A percentile compares a stretch with the other conserved stretches of the same genome.
Evolutionary conservation across 2,797 vertebrate genomes (phyloP).

Genomic region (Cyclura pinguis): DNA sequence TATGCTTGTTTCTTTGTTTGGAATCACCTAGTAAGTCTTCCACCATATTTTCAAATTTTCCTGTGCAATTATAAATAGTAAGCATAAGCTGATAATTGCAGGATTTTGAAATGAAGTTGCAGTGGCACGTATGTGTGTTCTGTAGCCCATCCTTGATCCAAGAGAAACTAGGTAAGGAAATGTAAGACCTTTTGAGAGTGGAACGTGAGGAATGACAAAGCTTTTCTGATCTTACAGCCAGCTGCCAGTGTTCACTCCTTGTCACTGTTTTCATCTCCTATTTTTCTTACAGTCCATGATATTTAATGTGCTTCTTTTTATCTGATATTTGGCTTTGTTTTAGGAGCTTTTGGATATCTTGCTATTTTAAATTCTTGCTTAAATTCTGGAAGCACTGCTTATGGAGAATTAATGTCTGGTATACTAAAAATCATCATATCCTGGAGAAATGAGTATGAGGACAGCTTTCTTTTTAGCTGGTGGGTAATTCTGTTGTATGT

Average conservation of each 20-base stretch:
- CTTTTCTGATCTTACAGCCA: not conserved
- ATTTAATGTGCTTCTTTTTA: slow-evolving; percentile 14
- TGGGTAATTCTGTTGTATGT: slow-evolving; percentile 70
- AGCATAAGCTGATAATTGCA: not conserved
- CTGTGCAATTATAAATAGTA: not conserved
- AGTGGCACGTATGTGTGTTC: not conserved
- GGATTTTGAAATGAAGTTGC: not conserved
- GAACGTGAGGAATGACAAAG: not conserved
- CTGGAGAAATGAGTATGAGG: slow-evolving; percentile 89
- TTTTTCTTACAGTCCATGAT: not conserved
- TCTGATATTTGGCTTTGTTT: slow-evolving; percentile 52
- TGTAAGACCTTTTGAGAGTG: not conserved
- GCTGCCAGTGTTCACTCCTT: slow-evolving; percentile 8
- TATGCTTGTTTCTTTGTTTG: not conserved
- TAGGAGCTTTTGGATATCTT: slow-evolving; percentile 91
- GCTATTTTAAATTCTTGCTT: slow-evolving; percentile 91
- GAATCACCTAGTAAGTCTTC: not conserved
- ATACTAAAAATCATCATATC: slow-evolving; percentile 88
- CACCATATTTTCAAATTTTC: not conserved
- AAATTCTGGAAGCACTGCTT: slow-evolving; percentile 79
- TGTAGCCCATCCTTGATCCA: not conserved
- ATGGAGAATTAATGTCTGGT: slow-evolving; percentile 86
- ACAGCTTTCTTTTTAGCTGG: slow-evolving; percentile 95
- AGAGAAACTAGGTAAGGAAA: not conserved
- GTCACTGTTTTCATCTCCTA: not conserved